Conservation (phyloP, 2,797 vertebrate species). For the Typhlichthys subterraneus region DNA sequence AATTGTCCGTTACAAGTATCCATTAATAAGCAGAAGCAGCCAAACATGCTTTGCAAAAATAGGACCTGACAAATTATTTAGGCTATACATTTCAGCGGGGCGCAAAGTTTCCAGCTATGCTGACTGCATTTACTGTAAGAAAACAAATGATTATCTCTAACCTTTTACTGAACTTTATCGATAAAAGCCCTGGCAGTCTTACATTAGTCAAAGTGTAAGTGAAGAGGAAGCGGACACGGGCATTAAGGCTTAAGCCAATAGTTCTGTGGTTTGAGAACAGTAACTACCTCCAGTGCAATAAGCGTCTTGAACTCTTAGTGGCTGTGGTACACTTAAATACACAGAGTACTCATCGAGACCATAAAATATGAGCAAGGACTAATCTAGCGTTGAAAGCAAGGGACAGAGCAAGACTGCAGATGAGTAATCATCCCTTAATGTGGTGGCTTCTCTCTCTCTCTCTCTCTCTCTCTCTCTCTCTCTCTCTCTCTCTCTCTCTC, state of each 20-base stretch:
- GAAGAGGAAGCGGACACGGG: conserved; percentile 32
- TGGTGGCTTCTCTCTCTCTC: conserved; percentile 50
- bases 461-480: conserved; percentile 58
- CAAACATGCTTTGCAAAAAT: neutral
- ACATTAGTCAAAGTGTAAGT: conserved; percentile 37
- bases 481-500: conserved; percentile 45
- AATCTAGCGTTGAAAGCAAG: conserved; percentile 60
- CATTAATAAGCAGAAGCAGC: neutral
- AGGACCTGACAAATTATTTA: neutral
- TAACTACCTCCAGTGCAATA: conserved; percentile 70
- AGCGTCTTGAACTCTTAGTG: conserved; percentile 70
- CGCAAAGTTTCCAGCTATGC: neutral
- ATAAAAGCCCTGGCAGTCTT: conserved; percentile 22
- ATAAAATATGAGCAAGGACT: conserved; percentile 68
- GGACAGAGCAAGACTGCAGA: conserved; percentile 60
- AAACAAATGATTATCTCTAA: neutral
- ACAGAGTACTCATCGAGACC: conserved; percentile 62
- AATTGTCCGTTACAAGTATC: neutral
- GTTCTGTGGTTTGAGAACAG: conserved; percentile 67
- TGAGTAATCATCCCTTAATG: conserved; percentile 76
- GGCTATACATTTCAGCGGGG: neutral
- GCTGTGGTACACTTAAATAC: conserved; percentile 74
- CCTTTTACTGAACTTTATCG: conserved; percentile 4
- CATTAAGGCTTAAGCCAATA: conserved; percentile 55
- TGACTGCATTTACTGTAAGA: neutral